Evolutionary conservation across 2,113 vertebrate genomes (phyloP).

Genomic region (Hippopotamus amphibius): DNA sequence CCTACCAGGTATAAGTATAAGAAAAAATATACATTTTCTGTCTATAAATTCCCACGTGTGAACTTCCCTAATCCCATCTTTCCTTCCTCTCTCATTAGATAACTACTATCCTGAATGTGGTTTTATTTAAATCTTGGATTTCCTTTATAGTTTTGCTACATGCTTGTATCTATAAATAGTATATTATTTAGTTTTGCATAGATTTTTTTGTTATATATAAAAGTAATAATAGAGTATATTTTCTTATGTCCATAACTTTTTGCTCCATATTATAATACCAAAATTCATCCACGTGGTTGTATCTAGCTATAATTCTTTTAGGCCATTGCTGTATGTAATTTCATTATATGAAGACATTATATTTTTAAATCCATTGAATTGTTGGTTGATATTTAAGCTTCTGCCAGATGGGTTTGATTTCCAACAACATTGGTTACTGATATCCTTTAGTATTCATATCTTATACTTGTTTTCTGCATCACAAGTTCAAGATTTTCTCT

Average conservation of each 20-base stretch:
- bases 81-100: neutral
- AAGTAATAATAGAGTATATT: neutral
- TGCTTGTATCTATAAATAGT: neutral
- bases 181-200: neutral
- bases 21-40: neutral
- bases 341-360: neutral
- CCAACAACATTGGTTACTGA: neutral
- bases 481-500: neutral
- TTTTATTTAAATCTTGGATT: neutral
- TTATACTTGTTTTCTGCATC: neutral
- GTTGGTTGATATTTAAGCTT: neutral
- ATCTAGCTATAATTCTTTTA: neutral
- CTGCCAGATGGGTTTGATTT: neutral
- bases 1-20: neutral
- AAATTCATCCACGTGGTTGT: neutral
- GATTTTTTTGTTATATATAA: neutral
- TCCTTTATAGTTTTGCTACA: neutral
- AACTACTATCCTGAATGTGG: neutral
- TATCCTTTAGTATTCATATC: neutral
- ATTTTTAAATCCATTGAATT: neutral
- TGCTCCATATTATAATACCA: neutral
- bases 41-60: neutral
- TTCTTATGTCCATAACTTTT: neutral
- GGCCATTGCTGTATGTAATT: neutral
- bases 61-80: neutral